Evolutionary conservation across 2,113 vertebrate species (phyloP).

Genomic region (Pelusios castaneus): DNA sequence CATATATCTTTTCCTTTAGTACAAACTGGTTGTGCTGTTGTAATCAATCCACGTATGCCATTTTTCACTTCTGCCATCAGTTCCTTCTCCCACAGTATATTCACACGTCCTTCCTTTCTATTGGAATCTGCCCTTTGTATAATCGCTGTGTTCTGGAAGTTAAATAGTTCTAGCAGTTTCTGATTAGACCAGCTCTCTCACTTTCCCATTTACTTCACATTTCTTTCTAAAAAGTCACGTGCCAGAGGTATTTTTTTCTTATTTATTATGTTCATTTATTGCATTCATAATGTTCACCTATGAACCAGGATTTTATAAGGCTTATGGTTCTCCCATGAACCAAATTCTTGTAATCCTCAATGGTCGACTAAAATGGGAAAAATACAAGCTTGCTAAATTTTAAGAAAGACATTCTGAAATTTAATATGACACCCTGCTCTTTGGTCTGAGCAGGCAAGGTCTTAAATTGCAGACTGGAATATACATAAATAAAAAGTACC

Average conservation of each 20-base stretch:
- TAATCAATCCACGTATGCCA: slow-evolving; percentile 11
- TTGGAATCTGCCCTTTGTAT: background rate
- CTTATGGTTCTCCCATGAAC: background rate
- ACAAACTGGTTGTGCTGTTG: slow-evolving; percentile 33
- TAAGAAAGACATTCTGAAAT: background rate
- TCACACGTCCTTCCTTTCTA: background rate
- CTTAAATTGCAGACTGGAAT: background rate
- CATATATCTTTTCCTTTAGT: slow-evolving; percentile 23
- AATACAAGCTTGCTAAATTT: background rate
- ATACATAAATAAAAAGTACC: background rate
- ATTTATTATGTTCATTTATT: slow-evolving; percentile 2
- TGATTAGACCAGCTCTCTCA: slow-evolving; percentile 11
- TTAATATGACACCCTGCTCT: background rate
- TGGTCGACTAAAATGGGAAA: background rate
- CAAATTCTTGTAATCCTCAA: background rate
- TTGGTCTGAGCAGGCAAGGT: background rate
- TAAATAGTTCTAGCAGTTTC: slow-evolving; percentile 21
- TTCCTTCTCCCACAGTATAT: background rate
- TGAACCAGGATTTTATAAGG: background rate
- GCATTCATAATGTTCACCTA: background rate
- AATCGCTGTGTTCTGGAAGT: background rate
- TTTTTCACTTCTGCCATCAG: slow-evolving; percentile 15
- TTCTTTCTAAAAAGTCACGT: slow-evolving; percentile 25
- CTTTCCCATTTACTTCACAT: slow-evolving; percentile 26
- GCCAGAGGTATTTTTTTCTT: slow-evolving; percentile 1